Evolutionary conservation across 2,888 invertebrate genomes (phyloP).

Genomic region (Lasioglossum vierecki): DNA sequence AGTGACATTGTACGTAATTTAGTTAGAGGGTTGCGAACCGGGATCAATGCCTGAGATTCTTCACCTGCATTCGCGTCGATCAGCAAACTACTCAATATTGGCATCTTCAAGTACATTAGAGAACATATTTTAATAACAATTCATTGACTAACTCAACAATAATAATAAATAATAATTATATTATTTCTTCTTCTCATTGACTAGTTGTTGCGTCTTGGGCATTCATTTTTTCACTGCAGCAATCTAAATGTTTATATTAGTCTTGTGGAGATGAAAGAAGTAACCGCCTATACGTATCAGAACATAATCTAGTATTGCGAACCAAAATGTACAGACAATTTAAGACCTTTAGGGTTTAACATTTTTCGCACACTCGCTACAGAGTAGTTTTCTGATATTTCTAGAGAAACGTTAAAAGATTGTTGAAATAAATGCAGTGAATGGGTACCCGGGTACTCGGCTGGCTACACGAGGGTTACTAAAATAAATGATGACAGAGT

Average conservation of each 20-base stretch:
- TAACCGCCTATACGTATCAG: too few species aligned
- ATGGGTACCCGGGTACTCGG: background rate
- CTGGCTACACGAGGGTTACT: too few species aligned
- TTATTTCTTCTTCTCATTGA: too few species aligned
- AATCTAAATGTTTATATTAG: too few species aligned
- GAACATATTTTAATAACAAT: background rate
- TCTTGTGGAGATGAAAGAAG: too few species aligned
- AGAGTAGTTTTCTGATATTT: background rate
- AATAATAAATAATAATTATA: too few species aligned
- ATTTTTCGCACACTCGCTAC: too few species aligned
- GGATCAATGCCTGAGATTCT: background rate
- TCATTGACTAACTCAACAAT: too few species aligned
- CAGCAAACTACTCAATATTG: background rate
- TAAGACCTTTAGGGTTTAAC: background rate
- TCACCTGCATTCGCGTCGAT: background rate
- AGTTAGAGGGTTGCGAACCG: background rate
- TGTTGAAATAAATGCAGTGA: background rate
- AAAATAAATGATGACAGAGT: background rate
- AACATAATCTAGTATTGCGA: too few species aligned
- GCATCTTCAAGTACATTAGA: background rate
- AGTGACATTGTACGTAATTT: background rate
- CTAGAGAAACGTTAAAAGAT: background rate
- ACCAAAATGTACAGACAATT: background rate
- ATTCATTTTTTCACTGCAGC: too few species aligned
- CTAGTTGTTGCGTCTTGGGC: too few species aligned